Evolutionary conservation across 2,888 invertebrate species (phyloP).

Genomic region (Andricus curvator): DNA sequence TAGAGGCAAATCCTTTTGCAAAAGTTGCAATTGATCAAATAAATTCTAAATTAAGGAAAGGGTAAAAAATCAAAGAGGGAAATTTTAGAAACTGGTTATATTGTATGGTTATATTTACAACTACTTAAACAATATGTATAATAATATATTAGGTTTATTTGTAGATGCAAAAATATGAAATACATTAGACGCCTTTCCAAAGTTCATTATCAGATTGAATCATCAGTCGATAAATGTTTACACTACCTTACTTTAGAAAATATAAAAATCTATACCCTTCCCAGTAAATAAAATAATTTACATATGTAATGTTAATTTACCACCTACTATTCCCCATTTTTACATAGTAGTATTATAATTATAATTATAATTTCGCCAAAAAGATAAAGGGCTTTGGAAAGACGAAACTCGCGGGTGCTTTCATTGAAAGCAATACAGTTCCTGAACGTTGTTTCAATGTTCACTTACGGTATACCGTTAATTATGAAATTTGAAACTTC

Average conservation of each 20-base stretch:
- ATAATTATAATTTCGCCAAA: slow-evolving; percentile 27
- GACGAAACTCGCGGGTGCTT: slow-evolving; percentile 29
- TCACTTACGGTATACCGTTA: slow-evolving; percentile 20
- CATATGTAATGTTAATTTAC: not conserved
- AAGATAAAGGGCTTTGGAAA: slow-evolving; percentile 33
- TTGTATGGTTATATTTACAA: slow-evolving; percentile 29
- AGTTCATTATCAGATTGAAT: slow-evolving; percentile 35
- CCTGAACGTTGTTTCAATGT: slow-evolving; percentile 38
- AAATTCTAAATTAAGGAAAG: not conserved
- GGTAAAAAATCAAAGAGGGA: not conserved
- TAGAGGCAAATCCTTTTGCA: not conserved
- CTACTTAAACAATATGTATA: slow-evolving; percentile 32
- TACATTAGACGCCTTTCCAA: slow-evolving; percentile 32
- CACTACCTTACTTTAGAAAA: not conserved
- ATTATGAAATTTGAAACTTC: slow-evolving; percentile 36
- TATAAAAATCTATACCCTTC: not conserved
- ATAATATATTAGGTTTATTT: slow-evolving; percentile 26
- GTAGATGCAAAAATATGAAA: slow-evolving; percentile 32
- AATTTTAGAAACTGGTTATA: slow-evolving; percentile 32
- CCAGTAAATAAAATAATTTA: not conserved
- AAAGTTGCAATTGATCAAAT: not conserved
- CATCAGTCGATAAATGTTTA: slow-evolving; percentile 24
- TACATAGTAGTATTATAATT: not conserved
- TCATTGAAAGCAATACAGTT: slow-evolving; percentile 39
- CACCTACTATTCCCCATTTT: not conserved